Conservation (phyloP, 2,113 vertebrate species). For the cattle (Bos taurus) region ARS-UCD2.0 NC_037345.1:57715001-57715500, state of each 20-base stretch:
- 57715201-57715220: background rate
- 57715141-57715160: background rate
- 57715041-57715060: background rate
- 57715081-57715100: background rate
- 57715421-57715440: no score
- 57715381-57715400: no score
- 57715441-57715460: no score
- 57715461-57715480: no score
- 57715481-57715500: background rate
- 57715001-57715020: accelerated
- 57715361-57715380: no score
- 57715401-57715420: no score
- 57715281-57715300: no score
- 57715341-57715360: no score
- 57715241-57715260: no score
- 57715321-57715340: no score
- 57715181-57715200: background rate
- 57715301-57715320: no score
- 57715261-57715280: no score
- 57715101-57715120: background rate
- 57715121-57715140: background rate
- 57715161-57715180: accelerated
- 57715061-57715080: background rate
- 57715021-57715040: background rate
- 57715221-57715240: background rate